phyloP scores from a whole-genome alignment of 2,888 invertebrate species.

The Caradrina clavipalpis region DNA sequence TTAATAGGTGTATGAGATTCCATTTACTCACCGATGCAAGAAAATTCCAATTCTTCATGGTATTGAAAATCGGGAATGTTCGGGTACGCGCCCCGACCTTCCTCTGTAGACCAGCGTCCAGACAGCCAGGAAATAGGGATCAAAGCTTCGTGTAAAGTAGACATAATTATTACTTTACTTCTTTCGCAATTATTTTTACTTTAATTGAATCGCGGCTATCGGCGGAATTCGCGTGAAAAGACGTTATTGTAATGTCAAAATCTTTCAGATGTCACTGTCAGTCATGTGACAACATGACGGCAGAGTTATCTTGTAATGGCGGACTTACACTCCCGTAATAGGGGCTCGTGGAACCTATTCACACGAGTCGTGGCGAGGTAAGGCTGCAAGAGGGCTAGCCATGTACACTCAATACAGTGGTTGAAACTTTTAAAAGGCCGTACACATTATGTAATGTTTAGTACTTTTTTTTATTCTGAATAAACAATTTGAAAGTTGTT shows the following conservation, averaged over 20 bases:
- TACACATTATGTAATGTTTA: too few species aligned
- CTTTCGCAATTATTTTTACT: background rate
- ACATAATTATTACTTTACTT: slow-evolving; percentile 20
- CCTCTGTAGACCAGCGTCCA: slow-evolving; percentile 90
- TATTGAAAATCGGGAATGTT: slow-evolving; percentile 91
- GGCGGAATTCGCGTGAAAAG: background rate
- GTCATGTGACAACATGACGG: background rate
- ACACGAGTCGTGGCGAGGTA: too few species aligned
- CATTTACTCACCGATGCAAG: slow-evolving; percentile 81
- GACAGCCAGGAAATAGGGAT: slow-evolving; percentile 91
- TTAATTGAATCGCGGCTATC: background rate
- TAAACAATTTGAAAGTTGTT: too few species aligned
- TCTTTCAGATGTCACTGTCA: background rate
- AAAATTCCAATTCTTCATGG: slow-evolving; percentile 90
- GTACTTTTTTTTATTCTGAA: too few species aligned
- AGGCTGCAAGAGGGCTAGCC: too few species aligned
- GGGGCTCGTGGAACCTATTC: too few species aligned
- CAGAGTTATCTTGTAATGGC: too few species aligned
- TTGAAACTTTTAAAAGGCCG: too few species aligned
- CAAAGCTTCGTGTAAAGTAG: slow-evolving; percentile 84
- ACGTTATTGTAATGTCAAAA: slow-evolving; percentile 3
- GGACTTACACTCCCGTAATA: too few species aligned
- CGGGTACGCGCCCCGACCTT: slow-evolving; percentile 90
- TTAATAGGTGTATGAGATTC: background rate
- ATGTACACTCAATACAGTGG: too few species aligned